These are phyloP conservation scores for Eonycteris spelaea DNA, from an alignment of 2,113 vertebrate genomes.

Conservation along the genomic window DNA sequence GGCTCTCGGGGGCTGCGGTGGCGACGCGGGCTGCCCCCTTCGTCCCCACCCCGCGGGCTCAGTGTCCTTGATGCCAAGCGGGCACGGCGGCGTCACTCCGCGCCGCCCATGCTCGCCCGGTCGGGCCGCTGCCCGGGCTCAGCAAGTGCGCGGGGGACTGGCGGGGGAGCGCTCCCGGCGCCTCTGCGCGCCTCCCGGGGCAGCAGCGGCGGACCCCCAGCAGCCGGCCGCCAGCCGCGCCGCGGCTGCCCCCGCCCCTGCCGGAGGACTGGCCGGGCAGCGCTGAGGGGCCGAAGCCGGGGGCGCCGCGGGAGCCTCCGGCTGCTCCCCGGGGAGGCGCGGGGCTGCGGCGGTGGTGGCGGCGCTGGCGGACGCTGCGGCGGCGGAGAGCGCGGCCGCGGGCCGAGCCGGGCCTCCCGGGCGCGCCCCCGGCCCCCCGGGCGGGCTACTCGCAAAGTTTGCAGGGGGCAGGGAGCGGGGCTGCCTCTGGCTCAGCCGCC, in stretches of 20 bases:
- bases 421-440: conserved; percentile 64
- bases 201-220: neutral
- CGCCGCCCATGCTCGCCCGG: conserved; percentile 72
- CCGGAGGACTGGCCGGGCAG: neutral
- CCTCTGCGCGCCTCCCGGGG: conserved; percentile 15
- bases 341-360: conserved; percentile 43
- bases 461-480: conserved; percentile 71
- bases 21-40: conserved; percentile 61
- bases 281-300: conserved; percentile 51
- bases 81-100: conserved; percentile 77
- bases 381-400: conserved; percentile 37
- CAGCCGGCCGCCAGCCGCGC: neutral
- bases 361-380: conserved; percentile 28
- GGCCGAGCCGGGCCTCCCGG: conserved; percentile 54
- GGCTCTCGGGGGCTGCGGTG: conserved; percentile 58
- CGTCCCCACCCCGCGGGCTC: conserved; percentile 73
- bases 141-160: conserved; percentile 58
- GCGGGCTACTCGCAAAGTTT: conserved; percentile 71
- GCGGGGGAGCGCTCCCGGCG: conserved; percentile 61
- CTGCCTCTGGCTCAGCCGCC: conserved; percentile 72
- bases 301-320: conserved; percentile 49
- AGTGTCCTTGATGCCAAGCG: conserved; percentile 78
- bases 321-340: conserved; percentile 66
- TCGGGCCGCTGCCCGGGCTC: conserved; percentile 68
- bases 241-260: conserved; percentile 15